Percentiles rank a stretch among this genome's conserved stretches.
phyloP scores from a whole-genome alignment of 2,113 vertebrate species.

The Connochaetes taurinus region DNA sequence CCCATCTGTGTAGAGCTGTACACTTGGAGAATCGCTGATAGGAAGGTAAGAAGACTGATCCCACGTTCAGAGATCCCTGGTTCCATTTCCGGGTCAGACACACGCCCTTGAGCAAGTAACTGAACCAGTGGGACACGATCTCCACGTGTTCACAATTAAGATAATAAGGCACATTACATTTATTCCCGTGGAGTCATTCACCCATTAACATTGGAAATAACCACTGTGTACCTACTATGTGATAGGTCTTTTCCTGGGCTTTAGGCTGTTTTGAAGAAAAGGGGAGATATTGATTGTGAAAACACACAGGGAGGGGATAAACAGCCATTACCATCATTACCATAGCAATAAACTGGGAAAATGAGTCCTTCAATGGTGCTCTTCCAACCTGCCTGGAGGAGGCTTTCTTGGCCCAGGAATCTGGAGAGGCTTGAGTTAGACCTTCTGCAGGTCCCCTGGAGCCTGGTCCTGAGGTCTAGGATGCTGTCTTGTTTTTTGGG shows the following conservation, averaged over 20 bases:
- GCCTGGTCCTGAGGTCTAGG: neutral
- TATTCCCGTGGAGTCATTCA: neutral
- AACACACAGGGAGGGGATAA: neutral
- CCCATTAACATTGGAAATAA: neutral
- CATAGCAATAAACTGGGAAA: neutral
- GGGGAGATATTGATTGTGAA: neutral
- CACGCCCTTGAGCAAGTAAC: neutral
- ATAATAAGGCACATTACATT: rapidly evolving
- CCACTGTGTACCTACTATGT: neutral
- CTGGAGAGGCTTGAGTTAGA: neutral
- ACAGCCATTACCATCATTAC: rapidly evolving
- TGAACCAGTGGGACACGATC: neutral
- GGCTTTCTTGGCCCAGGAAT: neutral
- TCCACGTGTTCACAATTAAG: neutral
- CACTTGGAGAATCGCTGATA: rapidly evolving
- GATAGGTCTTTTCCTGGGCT: neutral
- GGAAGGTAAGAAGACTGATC: neutral
- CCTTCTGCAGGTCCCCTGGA: rapidly evolving
- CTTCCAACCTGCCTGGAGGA: neutral
- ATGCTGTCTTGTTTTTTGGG: rapidly evolving
- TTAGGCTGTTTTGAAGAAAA: neutral
- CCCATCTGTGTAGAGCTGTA: neutral
- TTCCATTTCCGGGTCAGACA: neutral
- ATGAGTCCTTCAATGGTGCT: too few relatives aligned
- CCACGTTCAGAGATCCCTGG: neutral